Percentiles rank a stretch among this genome's conserved stretches.
Conservation (phyloP, 2,888 invertebrate genomes). For the Deladenus siricidicola region DNA sequence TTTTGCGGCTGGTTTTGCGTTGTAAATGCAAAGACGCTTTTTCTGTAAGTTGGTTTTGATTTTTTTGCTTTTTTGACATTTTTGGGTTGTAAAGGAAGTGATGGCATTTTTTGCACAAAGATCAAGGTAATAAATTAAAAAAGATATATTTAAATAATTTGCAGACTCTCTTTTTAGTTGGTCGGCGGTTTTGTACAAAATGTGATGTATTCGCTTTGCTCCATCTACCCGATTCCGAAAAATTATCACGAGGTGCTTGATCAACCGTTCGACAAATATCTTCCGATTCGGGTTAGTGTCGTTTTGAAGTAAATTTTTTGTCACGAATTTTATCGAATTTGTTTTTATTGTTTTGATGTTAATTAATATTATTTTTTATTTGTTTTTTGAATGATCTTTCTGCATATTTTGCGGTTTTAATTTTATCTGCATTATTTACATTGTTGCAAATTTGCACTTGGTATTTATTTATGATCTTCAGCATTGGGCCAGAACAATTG, state of each 20-base stretch:
- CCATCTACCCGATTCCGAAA: constrained; percentile 61
- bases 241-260: constrained; percentile 62
- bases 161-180: too few species aligned
- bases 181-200: constrained; percentile 23
- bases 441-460: constrained; percentile 7
- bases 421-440: too few species aligned
- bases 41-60: constrained; percentile 1
- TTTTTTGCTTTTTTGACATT: too few species aligned
- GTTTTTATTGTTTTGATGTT: too few species aligned
- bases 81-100: too few species aligned
- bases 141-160: too few species aligned
- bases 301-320: neutral
- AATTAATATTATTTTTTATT: constrained; percentile 1
- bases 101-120: too few species aligned
- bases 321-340: neutral
- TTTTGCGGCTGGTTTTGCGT: constrained; percentile 67
- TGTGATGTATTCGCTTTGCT: constrained; percentile 15
- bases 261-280: constrained; percentile 64
- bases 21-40: constrained; percentile 61
- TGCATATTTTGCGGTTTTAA: neutral
- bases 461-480: constrained; percentile 44
- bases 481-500: constrained; percentile 73
- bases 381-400: neutral
- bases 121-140: too few species aligned
- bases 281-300: constrained; percentile 63